Percentiles rank a stretch among this genome's conserved stretches.
These are phyloP conservation scores for Callionymus lyra DNA, from an alignment of 2,113 vertebrate genomes.

Conservation along the genomic window DNA sequence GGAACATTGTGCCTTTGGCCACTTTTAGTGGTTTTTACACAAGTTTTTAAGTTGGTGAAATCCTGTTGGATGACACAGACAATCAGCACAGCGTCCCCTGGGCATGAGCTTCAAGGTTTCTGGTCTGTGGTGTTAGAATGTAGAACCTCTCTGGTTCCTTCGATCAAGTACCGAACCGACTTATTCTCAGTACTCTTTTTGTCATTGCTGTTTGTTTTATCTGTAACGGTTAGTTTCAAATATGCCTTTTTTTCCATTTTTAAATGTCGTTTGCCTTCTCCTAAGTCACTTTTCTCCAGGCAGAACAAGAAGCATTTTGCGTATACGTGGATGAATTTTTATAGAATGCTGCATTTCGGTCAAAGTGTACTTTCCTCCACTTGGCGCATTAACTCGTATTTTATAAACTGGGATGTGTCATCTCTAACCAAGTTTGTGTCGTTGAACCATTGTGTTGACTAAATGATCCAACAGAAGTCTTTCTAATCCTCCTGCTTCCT, in stretches of 20 bases:
- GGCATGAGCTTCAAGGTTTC: neutral
- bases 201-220: slow-evolving; percentile 9
- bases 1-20: slow-evolving; percentile 15
- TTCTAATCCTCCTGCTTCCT: slow-evolving; percentile 3
- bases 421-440: slow-evolving; percentile 3
- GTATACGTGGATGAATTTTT: slow-evolving; percentile 10
- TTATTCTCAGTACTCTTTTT: neutral
- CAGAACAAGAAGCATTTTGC: slow-evolving; percentile 11
- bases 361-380: slow-evolving; percentile 8
- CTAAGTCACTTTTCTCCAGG: slow-evolving; percentile 27
- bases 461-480: neutral
- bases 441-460: too few relatives aligned
- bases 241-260: slow-evolving; percentile 10
- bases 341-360: slow-evolving; percentile 18
- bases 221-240: slow-evolving; percentile 21
- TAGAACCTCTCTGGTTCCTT: neutral
- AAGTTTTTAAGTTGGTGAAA: slow-evolving; percentile 6
- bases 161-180: neutral
- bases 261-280: slow-evolving; percentile 10
- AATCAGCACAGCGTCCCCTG: slow-evolving; percentile 30
- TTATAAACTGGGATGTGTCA: neutral
- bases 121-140: neutral
- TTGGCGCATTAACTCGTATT: slow-evolving; percentile 4
- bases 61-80: slow-evolving; percentile 15
- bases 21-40: slow-evolving; percentile 8